Base-by-base conservation (phyloP, 2,113 vertebrate species). In the Onychostoma macrolepis region DNA sequence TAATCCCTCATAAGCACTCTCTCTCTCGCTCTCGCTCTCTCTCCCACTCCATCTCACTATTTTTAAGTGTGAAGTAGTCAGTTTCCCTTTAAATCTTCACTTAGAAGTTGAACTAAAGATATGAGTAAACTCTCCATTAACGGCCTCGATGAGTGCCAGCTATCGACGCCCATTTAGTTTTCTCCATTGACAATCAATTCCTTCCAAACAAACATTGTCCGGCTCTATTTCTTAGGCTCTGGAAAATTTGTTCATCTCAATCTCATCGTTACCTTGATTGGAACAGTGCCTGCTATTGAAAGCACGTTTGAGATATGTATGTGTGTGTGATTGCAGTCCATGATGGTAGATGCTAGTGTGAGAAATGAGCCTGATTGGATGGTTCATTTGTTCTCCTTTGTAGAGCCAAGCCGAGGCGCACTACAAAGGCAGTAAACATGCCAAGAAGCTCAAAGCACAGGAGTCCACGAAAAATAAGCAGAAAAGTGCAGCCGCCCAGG, bases 361-460 rank as follows among this genome's bases (percentile, higher is more conserved):
- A 76, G 75, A 92, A 93, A 94, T 96, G 93, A 96, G 95, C 96
- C 95, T 97, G 95, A 92, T 90, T 89, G 83, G 82, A 90, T 53
- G 89, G 88, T 92, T 91, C 82, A 96, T 97, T 97, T 97, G 94
- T 97, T 97, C 95, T 97, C 95, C 95, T 97, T 96, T 96, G 95
- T 96, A 97, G 97, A 97, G 95, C 96, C 98, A 99, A 95, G 98
- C 98, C 80, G 97, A 99, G 94, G 98, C 98, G 88, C 98, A 99
- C 94, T 99, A 98, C 96, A 97, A 97, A 97, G 98, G 98, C 94
- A 97, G 97, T 94, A 99, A 99, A 93, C 98, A 99, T 91, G 97
- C 97, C 95, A 99, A 99, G 97, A 99, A 99, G 96, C 94, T 99
- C 93, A 99, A 99, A 97, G 96, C 96, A 92, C 96, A 98, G 94